These are phyloP conservation scores for Tetranychus piercei DNA, from an alignment of 2,888 invertebrate species.

Conservation along the genomic window DNA sequence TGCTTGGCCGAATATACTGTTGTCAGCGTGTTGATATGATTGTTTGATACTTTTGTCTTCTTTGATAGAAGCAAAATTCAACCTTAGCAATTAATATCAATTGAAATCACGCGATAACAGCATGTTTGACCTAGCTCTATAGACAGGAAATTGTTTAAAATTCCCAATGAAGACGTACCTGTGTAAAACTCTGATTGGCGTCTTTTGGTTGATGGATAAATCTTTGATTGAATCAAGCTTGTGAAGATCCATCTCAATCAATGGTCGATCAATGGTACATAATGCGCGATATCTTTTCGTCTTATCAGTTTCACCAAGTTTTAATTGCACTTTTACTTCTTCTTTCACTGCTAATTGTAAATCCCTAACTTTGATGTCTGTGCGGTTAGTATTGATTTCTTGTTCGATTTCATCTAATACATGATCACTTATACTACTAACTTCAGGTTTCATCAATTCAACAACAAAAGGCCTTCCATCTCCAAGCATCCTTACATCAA, in stretches of 20 bases:
- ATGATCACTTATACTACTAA: neutral
- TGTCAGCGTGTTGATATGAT: too few relatives aligned
- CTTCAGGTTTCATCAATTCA: constrained; percentile 52
- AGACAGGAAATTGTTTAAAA: too few relatives aligned
- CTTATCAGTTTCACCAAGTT: constrained; percentile 70
- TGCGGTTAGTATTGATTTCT: constrained; percentile 41
- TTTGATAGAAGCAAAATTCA: too few relatives aligned
- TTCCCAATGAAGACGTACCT: too few relatives aligned
- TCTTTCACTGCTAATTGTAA: constrained; percentile 47
- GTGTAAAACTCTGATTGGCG: constrained; percentile 76
- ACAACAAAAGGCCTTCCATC: constrained; percentile 43
- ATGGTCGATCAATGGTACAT: constrained; percentile 42
- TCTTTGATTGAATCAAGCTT: constrained; percentile 40
- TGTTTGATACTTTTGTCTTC: too few relatives aligned
- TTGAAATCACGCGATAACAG: too few relatives aligned
- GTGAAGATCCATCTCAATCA: constrained; percentile 34
- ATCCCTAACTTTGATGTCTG: constrained; percentile 40
- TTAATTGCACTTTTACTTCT: constrained; percentile 37
- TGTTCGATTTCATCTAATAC: constrained; percentile 36
- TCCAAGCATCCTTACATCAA: constrained; percentile 75
- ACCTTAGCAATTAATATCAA: too few relatives aligned
- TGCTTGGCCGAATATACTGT: too few relatives aligned
- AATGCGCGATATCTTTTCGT: constrained; percentile 68
- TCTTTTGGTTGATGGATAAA: constrained; percentile 54
- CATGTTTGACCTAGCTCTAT: too few relatives aligned